These are phyloP conservation scores for Uropetala carovei DNA, from an alignment of 2,888 invertebrate species.

Conservation along the genomic window DNA sequence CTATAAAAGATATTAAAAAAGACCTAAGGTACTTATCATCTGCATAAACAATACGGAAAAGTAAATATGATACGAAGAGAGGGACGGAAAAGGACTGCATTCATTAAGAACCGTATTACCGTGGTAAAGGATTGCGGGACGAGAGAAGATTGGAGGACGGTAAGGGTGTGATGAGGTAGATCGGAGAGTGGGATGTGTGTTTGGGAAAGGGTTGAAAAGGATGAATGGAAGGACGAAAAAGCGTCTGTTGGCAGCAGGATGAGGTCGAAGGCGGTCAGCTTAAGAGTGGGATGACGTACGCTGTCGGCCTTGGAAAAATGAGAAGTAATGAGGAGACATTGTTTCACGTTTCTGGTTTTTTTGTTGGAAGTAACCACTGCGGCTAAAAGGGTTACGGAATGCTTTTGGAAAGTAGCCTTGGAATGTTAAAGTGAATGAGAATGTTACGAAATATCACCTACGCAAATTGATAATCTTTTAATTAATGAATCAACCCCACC, in stretches of 20 bases:
- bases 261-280: background rate
- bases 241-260: background rate
- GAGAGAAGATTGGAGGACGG: no score
- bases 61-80: no score
- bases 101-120: no score
- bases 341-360: background rate
- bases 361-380: background rate
- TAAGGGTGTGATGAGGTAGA: background rate
- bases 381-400: background rate
- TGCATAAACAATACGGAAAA: no score
- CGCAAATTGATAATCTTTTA: no score
- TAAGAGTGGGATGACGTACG: background rate
- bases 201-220: background rate
- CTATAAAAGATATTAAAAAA: no score
- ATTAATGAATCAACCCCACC: no score
- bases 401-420: background rate
- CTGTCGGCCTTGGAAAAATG: conserved; percentile 4
- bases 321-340: background rate
- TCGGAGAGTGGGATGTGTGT: background rate
- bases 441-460: background rate
- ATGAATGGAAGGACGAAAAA: background rate
- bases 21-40: no score
- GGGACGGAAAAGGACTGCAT: no score
- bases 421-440: background rate
- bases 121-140: no score